Evolutionary conservation across 2,797 vertebrate genomes (phyloP).

Genomic region (Argyrosomus regius): DNA sequence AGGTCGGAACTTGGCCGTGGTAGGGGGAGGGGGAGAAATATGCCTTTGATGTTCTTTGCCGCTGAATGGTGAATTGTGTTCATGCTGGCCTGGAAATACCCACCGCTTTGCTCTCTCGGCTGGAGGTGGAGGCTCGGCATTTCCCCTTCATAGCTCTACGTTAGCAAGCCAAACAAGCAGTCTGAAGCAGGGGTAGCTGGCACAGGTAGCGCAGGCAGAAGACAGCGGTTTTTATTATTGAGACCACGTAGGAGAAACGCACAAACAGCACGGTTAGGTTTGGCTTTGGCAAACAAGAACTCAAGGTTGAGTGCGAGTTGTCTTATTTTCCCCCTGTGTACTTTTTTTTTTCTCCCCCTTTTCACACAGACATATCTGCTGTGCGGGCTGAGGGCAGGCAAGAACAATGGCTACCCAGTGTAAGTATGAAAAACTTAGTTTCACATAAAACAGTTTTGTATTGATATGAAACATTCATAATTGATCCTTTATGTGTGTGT

Average conservation of each 20-base stretch:
- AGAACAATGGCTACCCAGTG: constrained; percentile 89
- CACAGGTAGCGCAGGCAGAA: constrained; percentile 60
- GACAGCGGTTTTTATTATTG: constrained; percentile 31
- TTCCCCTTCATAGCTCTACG: constrained; percentile 64
- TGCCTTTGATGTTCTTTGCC: constrained; percentile 84
- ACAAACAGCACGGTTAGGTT: constrained; percentile 21
- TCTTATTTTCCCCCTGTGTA: constrained; percentile 42
- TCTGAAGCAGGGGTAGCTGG: constrained; percentile 41
- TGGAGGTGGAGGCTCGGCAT: constrained; percentile 81
- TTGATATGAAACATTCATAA: not conserved
- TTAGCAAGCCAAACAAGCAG: constrained; percentile 61
- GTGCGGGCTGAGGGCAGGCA: constrained; percentile 85
- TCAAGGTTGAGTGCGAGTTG: constrained; percentile 30
- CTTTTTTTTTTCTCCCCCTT: not conserved
- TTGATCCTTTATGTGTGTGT: fast-evolving
- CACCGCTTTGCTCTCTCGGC: constrained; percentile 76
- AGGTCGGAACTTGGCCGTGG: constrained; percentile 84
- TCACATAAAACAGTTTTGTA: not conserved
- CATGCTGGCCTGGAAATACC: constrained; percentile 85
- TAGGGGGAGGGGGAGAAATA: constrained; percentile 82
- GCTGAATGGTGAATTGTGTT: constrained; percentile 86
- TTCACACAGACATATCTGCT: constrained; percentile 80
- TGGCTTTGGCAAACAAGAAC: constrained; percentile 16
- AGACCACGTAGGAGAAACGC: constrained; percentile 39
- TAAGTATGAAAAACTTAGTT: constrained; percentile 75